These are phyloP conservation scores for Vandiemenella viatica DNA, from an alignment of 2,888 invertebrate genomes.

Conservation along the genomic window DNA sequence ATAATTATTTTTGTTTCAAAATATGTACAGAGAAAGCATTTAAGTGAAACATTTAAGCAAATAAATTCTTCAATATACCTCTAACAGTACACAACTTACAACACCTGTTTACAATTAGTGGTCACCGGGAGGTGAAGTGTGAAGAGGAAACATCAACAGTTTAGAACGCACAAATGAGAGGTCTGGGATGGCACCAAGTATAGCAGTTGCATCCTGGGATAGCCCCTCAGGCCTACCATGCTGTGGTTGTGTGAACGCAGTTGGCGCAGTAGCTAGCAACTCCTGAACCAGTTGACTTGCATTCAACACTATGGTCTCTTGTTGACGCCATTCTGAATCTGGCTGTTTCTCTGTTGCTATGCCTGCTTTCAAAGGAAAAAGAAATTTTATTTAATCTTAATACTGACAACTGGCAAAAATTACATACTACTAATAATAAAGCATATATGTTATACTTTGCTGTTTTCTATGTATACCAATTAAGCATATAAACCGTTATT, in stretches of 20 bases:
- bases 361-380: too few species aligned
- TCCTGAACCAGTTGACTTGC: conserved; percentile 4
- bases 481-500: too few species aligned
- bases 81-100: too few species aligned
- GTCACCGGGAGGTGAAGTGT: not conserved
- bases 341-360: conserved; percentile 7
- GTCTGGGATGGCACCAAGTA: conserved; percentile 13
- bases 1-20: too few species aligned
- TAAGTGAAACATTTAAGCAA: too few species aligned
- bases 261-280: conserved; percentile 1
- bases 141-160: conserved; percentile 12
- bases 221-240: conserved; percentile 4
- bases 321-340: too few species aligned
- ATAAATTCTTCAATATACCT: too few species aligned
- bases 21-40: too few species aligned
- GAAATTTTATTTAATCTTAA: not conserved
- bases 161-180: conserved; percentile 13
- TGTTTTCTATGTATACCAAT: too few species aligned
- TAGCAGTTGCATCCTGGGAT: conserved; percentile 10
- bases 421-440: not conserved
- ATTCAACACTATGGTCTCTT: not conserved
- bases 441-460: too few species aligned
- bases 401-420: not conserved
- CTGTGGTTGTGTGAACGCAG: not conserved
- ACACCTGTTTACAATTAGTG: too few species aligned